These are phyloP conservation scores for Acleris cristana DNA, from an alignment of 2,888 invertebrate genomes.

Conservation along the genomic window DNA sequence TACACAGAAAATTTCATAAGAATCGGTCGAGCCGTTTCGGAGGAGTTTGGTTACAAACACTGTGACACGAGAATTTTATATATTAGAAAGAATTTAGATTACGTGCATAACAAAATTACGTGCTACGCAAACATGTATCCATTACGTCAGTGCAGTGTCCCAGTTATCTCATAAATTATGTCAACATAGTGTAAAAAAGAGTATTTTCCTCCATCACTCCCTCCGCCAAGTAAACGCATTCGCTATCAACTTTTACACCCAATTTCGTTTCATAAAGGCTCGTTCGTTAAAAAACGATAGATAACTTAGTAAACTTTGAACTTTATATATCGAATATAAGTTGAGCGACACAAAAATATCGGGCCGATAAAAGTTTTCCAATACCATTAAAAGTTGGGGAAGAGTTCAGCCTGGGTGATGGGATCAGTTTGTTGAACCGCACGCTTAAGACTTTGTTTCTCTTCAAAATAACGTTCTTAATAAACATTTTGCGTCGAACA, in stretches of 20 bases:
- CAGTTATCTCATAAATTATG: neutral
- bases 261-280: constrained; percentile 22
- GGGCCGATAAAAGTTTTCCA: constrained; percentile 53
- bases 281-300: constrained; percentile 57
- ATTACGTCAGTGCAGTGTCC: no score
- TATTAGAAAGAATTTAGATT: no score
- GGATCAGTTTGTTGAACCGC: constrained; percentile 12
- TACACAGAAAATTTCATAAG: no score
- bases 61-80: no score
- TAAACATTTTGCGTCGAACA: constrained; percentile 28
- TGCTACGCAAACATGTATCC: no score
- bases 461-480: constrained; percentile 15
- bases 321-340: constrained; percentile 35
- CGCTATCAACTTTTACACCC: constrained; percentile 16
- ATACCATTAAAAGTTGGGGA: constrained; percentile 58
- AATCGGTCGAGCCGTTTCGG: no score
- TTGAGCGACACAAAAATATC: constrained; percentile 49
- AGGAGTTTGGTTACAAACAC: no score
- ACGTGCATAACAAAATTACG: no score
- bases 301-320: constrained; percentile 55
- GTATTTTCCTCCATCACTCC: neutral
- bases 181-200: neutral
- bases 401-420: constrained; percentile 34
- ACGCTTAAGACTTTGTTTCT: constrained; percentile 13
- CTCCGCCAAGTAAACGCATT: neutral